Conservation (phyloP, 2,113 vertebrate genomes). For the Podilymbus podiceps region DNA sequence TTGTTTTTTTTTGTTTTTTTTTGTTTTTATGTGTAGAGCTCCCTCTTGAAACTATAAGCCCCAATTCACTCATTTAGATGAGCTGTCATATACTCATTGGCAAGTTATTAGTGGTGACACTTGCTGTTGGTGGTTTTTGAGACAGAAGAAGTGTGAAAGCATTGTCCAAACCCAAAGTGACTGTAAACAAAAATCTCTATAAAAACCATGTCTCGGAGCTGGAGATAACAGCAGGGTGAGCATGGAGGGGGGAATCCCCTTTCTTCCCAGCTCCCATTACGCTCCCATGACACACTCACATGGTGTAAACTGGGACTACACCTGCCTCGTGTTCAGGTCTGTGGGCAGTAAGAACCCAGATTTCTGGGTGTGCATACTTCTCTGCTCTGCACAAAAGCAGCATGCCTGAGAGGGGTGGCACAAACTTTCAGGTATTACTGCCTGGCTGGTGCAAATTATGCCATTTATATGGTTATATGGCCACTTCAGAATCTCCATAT, state of each 20-base stretch:
- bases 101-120: neutral
- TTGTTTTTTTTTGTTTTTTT: too few relatives aligned
- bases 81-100: neutral
- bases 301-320: neutral
- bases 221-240: neutral
- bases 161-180: neutral
- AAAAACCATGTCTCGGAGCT: rapidly evolving
- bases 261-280: neutral
- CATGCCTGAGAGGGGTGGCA: neutral
- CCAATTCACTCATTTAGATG: neutral
- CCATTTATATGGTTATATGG: neutral
- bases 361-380: neutral
- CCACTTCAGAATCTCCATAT: neutral
- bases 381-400: neutral
- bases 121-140: neutral
- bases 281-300: rapidly evolving
- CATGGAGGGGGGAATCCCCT: neutral
- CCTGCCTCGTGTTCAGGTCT: neutral
- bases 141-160: neutral
- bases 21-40: neutral
- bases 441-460: neutral
- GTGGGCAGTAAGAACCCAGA: neutral
- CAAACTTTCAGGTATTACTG: neutral
- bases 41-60: neutral
- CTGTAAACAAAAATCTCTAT: neutral